A percentile compares a stretch with the other conserved stretches of the same genome.
Conservation (phyloP, 1,140 invertebrate species). For the Vanessa atalanta region DNA sequence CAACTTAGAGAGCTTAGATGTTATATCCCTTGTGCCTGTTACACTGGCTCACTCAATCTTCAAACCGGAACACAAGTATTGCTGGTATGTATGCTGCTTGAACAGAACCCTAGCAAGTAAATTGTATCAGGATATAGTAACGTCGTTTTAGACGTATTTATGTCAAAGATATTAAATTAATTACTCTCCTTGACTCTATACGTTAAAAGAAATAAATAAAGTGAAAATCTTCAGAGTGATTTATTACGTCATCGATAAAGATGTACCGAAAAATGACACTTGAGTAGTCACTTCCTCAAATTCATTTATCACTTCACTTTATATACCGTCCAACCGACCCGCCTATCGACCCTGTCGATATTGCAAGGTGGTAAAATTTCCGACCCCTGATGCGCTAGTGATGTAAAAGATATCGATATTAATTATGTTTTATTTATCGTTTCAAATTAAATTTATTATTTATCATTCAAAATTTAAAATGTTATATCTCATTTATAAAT, state of each 20-base stretch:
- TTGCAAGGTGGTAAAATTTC: conserved; percentile 64
- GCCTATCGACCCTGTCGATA: conserved; percentile 52
- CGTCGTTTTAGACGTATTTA: not conserved
- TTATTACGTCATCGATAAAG: conserved; percentile 8
- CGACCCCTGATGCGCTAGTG: conserved; percentile 44
- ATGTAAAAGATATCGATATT: conserved; percentile 40
- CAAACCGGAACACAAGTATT: too few relatives aligned
- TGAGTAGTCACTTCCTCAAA: conserved; percentile 33
- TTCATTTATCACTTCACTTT: conserved; percentile 46
- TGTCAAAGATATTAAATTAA: not conserved
- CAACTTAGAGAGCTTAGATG: too few relatives aligned
- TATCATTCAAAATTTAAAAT: too few relatives aligned
- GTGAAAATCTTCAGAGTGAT: not conserved
- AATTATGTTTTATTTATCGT: conserved; percentile 15
- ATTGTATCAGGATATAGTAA: not conserved
- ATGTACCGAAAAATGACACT: conserved; percentile 19
- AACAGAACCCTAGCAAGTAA: too few relatives aligned
- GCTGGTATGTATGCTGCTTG: too few relatives aligned
- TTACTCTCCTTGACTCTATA: not conserved
- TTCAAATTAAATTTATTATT: not conserved
- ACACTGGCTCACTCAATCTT: too few relatives aligned
- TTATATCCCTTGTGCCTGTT: too few relatives aligned
- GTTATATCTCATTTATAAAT: too few relatives aligned
- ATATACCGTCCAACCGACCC: conserved; percentile 26
- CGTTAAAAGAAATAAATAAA: not conserved